Conservation (phyloP, 2,797 vertebrate genomes). For the Molossus molossus region DNA sequence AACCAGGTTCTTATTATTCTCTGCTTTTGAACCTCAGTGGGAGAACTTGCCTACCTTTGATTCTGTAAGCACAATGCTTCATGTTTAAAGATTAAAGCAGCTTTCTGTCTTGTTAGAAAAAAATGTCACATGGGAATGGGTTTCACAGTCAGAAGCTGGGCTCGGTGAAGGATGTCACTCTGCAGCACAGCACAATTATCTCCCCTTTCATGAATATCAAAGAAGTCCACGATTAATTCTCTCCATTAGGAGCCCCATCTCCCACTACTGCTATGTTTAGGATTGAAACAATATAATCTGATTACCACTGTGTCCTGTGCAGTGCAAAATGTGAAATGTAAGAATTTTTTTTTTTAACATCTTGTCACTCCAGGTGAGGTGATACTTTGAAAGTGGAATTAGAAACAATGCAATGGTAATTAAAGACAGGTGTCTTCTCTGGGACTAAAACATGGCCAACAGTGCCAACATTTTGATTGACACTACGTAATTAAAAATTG, state of each 20-base stretch:
- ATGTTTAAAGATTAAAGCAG: conserved; percentile 84
- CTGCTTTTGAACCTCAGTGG: conserved; percentile 78
- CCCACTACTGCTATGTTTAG: conserved; percentile 77
- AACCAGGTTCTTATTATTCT: conserved; percentile 69
- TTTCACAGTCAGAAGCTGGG: conserved; percentile 77
- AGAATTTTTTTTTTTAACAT: conserved; percentile 46
- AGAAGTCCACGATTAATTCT: conserved; percentile 86
- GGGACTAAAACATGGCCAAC: conserved; percentile 76
- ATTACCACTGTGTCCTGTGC: conserved; percentile 87
- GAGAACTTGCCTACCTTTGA: conserved; percentile 75
- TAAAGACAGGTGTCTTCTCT: conserved; percentile 77
- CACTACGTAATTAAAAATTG: conserved; percentile 73
- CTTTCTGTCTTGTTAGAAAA: conserved; percentile 75
- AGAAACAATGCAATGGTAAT: conserved; percentile 85
- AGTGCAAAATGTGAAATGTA: conserved; percentile 82
- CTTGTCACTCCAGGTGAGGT: conserved; percentile 76
- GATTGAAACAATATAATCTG: conserved; percentile 87
- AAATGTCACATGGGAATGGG: conserved; percentile 65
- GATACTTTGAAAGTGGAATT: conserved; percentile 74
- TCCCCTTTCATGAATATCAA: conserved; percentile 77
- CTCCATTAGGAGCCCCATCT: conserved; percentile 79
- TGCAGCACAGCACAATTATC: conserved; percentile 65
- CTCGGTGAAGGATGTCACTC: conserved; percentile 76
- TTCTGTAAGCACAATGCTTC: conserved; percentile 70
- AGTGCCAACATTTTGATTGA: conserved; percentile 82